Evolutionary conservation across 2,797 vertebrate genomes (phyloP).

Genomic region (Mormyrops attenuatus): DNA sequence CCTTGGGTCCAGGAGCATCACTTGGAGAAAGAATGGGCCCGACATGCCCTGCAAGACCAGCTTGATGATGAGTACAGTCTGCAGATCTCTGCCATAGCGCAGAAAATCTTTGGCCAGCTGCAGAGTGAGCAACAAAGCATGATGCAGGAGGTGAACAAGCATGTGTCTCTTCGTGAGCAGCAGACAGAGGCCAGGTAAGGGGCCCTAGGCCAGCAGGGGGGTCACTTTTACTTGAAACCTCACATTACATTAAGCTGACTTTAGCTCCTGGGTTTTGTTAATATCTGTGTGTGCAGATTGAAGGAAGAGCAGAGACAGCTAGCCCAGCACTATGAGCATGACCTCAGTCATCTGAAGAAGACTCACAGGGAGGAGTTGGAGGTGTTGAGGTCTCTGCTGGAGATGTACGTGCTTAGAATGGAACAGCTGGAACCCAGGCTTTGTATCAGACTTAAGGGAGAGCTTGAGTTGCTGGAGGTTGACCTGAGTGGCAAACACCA

Average conservation of each 20-base stretch:
- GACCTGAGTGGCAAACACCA: constrained; percentile 39
- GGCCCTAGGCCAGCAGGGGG: constrained; percentile 7
- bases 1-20: constrained; percentile 51
- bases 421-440: constrained; percentile 43
- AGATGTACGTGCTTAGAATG: constrained; percentile 49
- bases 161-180: constrained; percentile 47
- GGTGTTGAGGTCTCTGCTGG: constrained; percentile 47
- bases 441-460: constrained; percentile 49
- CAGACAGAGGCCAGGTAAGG: constrained; percentile 64
- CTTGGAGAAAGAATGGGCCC: constrained; percentile 59
- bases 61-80: constrained; percentile 50
- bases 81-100: constrained; percentile 46
- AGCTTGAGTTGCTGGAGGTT: constrained; percentile 51
- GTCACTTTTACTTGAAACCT: not conserved
- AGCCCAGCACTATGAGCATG: constrained; percentile 55
- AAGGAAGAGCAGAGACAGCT: constrained; percentile 65
- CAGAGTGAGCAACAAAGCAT: constrained; percentile 50
- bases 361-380: constrained; percentile 53
- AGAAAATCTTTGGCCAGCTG: constrained; percentile 47
- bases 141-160: constrained; percentile 58
- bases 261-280: not conserved
- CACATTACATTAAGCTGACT: not conserved
- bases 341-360: constrained; percentile 58
- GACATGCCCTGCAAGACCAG: constrained; percentile 60
- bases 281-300: constrained; percentile 57